Percentiles rank a stretch among this genome's conserved stretches.
These are phyloP conservation scores for Netelia virgata DNA, from an alignment of 2,888 invertebrate species.

Conservation along the genomic window DNA sequence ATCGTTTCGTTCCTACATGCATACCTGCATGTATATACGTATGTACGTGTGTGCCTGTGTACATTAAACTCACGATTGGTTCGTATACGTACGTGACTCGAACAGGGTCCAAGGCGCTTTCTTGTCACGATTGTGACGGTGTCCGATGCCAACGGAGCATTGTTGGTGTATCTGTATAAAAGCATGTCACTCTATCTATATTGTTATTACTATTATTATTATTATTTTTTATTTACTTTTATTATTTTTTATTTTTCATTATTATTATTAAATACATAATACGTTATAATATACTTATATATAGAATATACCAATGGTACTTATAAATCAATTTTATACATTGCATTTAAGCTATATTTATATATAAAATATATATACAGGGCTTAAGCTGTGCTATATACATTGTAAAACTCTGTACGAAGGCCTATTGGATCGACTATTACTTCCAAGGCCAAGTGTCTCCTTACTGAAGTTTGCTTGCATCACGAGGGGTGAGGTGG, in stretches of 20 bases:
- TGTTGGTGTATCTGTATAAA: slow-evolving; percentile 14
- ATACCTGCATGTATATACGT: not conserved
- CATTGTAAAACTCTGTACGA: not conserved
- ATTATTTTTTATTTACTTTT: no score
- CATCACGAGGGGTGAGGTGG: slow-evolving; percentile 40
- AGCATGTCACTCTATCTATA: not conserved
- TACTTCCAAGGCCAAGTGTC: slow-evolving; percentile 46
- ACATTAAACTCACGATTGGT: not conserved
- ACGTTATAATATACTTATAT: not conserved
- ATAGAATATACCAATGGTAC: no score
- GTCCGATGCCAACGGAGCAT: slow-evolving; percentile 46
- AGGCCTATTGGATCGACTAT: slow-evolving; percentile 35
- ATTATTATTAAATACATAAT: not conserved
- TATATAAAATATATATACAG: not conserved
- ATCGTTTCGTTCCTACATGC: slow-evolving; percentile 47
- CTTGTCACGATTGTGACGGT: slow-evolving; percentile 55
- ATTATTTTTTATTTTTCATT: no score
- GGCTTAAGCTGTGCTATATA: not conserved
- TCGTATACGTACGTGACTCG: slow-evolving; percentile 53
- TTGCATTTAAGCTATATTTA: not conserved
- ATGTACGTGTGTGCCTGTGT: slow-evolving; percentile 5
- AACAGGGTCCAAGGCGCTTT: slow-evolving; percentile 54
- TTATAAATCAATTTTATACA: not conserved
- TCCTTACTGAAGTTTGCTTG: slow-evolving; percentile 30
- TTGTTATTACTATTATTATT: no score